Conservation (phyloP, 1,140 invertebrate species). For the Ptiloglossa arizonensis region DNA sequence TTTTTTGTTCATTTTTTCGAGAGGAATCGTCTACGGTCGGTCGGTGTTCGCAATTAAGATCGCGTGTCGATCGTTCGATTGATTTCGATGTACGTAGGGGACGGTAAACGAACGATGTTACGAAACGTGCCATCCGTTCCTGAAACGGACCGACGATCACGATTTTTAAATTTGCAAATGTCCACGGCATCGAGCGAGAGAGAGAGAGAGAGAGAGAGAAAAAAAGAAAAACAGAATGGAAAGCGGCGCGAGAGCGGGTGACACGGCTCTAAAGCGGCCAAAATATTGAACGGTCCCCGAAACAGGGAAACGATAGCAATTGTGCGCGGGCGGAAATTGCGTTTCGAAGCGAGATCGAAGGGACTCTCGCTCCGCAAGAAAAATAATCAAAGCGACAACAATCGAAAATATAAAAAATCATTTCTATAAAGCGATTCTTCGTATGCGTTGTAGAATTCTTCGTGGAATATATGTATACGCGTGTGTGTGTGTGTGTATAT, state of each 20-base stretch:
- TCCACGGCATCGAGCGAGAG: not conserved
- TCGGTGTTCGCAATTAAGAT: too few relatives aligned
- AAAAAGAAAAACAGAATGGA: conserved; percentile 7
- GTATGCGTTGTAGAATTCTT: not conserved
- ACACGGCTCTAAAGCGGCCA: not conserved
- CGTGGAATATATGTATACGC: not conserved
- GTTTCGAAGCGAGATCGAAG: conserved; percentile 34
- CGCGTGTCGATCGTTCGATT: too few relatives aligned
- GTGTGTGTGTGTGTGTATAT: too few relatives aligned
- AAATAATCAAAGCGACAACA: conserved; percentile 7
- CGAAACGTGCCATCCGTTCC: not conserved
- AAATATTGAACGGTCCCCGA: conserved; percentile 27
- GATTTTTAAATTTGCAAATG: not conserved
- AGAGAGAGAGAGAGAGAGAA: not conserved
- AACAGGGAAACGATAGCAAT: conserved; percentile 45
- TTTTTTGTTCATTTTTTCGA: too few relatives aligned
- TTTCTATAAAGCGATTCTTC: conserved; percentile 20
- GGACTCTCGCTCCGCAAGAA: not conserved
- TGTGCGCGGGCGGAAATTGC: conserved; percentile 36
- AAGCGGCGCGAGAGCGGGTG: not conserved
- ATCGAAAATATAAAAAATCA: conserved; percentile 21
- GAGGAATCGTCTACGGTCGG: too few relatives aligned
- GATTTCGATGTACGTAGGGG: too few relatives aligned
- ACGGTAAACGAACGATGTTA: too few relatives aligned
- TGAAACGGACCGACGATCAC: not conserved